phyloP scores from a whole-genome alignment of 1,140 invertebrate species.

The Aleiodes sp. region DNA sequence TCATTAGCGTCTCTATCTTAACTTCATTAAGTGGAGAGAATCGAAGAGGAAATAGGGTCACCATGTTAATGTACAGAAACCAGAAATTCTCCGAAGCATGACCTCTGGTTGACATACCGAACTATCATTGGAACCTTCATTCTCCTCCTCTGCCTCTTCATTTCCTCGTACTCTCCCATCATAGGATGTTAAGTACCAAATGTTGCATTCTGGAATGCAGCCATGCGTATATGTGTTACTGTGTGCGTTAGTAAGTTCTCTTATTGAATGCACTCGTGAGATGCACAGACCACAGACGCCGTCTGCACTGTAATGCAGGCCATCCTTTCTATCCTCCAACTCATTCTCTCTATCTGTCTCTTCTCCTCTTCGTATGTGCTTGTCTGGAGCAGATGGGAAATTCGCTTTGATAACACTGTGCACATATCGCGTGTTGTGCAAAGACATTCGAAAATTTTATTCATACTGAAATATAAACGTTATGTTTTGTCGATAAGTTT shows the following conservation, averaged over 20 bases:
- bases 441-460: background rate
- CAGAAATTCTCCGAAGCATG: background rate
- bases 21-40: background rate
- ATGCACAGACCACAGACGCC: slow-evolving; percentile 9
- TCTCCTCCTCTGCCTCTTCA: background rate
- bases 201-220: slow-evolving; percentile 11
- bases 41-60: background rate
- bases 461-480: background rate
- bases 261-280: slow-evolving; percentile 5
- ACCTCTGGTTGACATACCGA: slow-evolving; percentile 10
- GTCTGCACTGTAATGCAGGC: background rate
- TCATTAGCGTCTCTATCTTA: too few relatives aligned
- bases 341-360: too few relatives aligned
- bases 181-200: slow-evolving; percentile 5
- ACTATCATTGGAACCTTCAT: background rate
- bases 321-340: too few relatives aligned
- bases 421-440: background rate
- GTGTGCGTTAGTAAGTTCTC: background rate
- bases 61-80: background rate
- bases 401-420: slow-evolving; percentile 4
- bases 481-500: slow-evolving; percentile 4
- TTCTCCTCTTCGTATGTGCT: background rate
- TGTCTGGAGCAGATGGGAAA: background rate
- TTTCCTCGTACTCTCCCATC: background rate
- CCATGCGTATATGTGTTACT: background rate